Base-by-base conservation (phyloP, 2,797 vertebrate genomes). In the Sphenopsis melanotis region DNA sequence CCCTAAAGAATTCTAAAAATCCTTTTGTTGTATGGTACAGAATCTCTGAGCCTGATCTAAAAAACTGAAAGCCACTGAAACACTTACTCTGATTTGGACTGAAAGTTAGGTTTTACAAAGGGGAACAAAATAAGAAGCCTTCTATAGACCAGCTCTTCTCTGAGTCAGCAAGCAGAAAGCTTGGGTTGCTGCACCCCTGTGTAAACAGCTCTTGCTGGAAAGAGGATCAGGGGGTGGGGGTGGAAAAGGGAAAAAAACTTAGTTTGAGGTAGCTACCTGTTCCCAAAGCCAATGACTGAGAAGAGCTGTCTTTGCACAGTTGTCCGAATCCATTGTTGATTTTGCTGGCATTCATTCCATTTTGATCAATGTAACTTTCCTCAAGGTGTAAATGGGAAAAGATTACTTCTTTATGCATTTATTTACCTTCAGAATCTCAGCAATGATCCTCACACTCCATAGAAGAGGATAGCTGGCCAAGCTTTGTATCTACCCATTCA, bases 371-470 rank as follows among this genome's bases (percentile, higher is more conserved):
- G 17, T 49, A 76, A 76, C 10, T 65, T 72, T 84, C 44, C 32
- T 75, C 46, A 29, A 20, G 9, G 42, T 10, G 24, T 42, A 30
- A 88, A 50, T 9, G 10, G 20, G 15, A 80, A 63, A 90, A 26
- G 17, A 76, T 32, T 20, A 72, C 23, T 83, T 82, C 16, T 81
- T 94, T 39, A 49, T 32, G 15, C 6, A 36, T 63, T 85, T 80
- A 34, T 90, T 74, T 53, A 56, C 41, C 16, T 70, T 86, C 44
- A 91, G 39, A 88, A 85, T 80, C 27, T 76, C 68, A 91, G 8
- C 59, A 76, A 16, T 32, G 27, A 72, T 34, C 21, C 20, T 87
- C 24, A 39, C 11, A 2, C 17, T 68, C 32, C 15, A 64, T 0
- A 37, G 15, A 78, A 27, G 12, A 59, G 16, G 19, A 42, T 24